phyloP scores from a whole-genome alignment of 2,888 invertebrate genomes.

The Microplitis deprimator region DNA sequence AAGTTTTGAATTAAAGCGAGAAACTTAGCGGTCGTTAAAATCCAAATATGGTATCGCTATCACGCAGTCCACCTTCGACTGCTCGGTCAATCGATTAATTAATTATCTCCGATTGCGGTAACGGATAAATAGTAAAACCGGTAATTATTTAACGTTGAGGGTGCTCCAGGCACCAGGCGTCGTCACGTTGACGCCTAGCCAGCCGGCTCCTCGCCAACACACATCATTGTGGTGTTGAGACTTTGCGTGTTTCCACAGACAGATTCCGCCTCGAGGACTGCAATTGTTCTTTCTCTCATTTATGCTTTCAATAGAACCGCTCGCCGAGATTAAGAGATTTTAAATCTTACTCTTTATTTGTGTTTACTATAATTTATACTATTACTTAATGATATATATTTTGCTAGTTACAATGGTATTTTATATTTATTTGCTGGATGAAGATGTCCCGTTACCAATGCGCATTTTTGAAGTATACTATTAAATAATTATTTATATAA shows the following conservation, averaged over 20 bases:
- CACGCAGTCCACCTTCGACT: conserved; percentile 38
- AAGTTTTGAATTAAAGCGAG: conserved; percentile 21
- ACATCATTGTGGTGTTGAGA: conserved; percentile 20
- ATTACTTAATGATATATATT: no score
- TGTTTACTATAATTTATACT: no score
- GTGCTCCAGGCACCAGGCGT: conserved; percentile 17
- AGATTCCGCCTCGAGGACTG: conserved; percentile 9
- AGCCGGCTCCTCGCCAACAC: neutral
- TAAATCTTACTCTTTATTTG: no score
- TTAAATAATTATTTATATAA: no score
- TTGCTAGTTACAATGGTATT: no score
- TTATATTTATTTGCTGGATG: no score
- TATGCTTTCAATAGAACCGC: conserved; percentile 1
- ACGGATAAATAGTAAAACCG: conserved; percentile 26
- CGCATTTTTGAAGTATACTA: no score
- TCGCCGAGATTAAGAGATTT: neutral
- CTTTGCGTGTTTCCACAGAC: conserved; percentile 34
- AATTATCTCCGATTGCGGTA: conserved; percentile 51
- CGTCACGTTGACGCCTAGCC: conserved; percentile 19
- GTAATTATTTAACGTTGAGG: conserved; percentile 29
- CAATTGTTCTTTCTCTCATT: neutral
- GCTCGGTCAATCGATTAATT: conserved; percentile 50
- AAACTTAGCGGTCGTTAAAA: conserved; percentile 38
- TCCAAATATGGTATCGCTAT: conserved; percentile 49
- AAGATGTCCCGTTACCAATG: no score